Base-by-base conservation (phyloP, 2,888 invertebrate genomes). In the Petrolisthes cinctipes region DNA sequence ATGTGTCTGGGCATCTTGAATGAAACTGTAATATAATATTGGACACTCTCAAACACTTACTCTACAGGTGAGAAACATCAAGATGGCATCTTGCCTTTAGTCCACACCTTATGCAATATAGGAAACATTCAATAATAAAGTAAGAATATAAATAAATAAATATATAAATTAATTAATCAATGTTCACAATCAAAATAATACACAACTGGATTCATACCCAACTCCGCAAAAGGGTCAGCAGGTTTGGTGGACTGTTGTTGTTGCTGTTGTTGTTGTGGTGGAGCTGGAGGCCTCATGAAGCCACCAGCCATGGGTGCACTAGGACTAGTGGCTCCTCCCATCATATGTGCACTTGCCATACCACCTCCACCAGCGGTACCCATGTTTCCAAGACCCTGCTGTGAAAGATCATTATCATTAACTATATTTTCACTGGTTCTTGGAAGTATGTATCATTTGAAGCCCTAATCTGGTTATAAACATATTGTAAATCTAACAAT, bases 221-320 rank as follows among this genome's bases (percentile, higher is more conserved):
- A 61, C 54, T 90, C 89, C 66, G 91, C 91, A 84, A 91, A 91
- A 23, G 91, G 91, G 73, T 91, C 91, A 7, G 61, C 7, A 23
- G 89, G 76, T 61, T 89, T 88, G 54, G 68, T 82, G 14, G 86
- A 76, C 61, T 86, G 86, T 54, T 79, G 79, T 57, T 68, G 82
- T 23, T 68, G 82, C 20, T 76, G 83, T 20, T 76, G 83, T 23
- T 78, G 84, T 54, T 85, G 85, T 37, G 14, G 83, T 82, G 37
- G 37, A 71, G 66, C 53, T n/a, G 82, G 57, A 20, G 76, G 80
- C 51, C 57, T 76, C 53, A 68, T 56, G 78, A 87, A 87, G 73
- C 80, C 83, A 37, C 80, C 73, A 51, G 56, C 78, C 73, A 80
- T 53, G 7, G 78, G 9, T 76, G 80, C 82, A 14, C 51, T 80